Evolutionary conservation across 92 coral and sea anemone species (phyloP), one percentile per base, ranked within the genome.

Genomic region (Palythoa heliodiscus): DNA sequence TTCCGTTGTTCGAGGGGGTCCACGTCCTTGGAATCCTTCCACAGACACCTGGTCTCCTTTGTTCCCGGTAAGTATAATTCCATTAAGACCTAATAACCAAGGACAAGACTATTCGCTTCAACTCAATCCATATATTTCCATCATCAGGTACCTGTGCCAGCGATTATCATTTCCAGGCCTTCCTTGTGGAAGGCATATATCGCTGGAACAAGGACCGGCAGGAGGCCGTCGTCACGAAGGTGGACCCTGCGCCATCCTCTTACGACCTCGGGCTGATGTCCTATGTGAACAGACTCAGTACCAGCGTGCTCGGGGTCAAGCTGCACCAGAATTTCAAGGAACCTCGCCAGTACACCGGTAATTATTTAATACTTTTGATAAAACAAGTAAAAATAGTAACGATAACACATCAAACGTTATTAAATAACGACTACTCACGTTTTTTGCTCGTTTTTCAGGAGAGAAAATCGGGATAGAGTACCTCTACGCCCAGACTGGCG

Each of bases 201-300:
- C 63, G 57, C 19, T 83, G 89, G 89, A 89, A 89, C 64, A 69
- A 73, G 68, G 88, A 90, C 82, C 55, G 84, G 22, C 76, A 54
- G 4, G 1, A 29, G 74, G 70, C 85, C 17, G 86, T 86, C 4
- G 60, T 89, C 29, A 69, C 64, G 1, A 71, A 8, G 69, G 69
- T 63, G 35, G 35, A 63, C 35, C 20, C 69, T 0, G 29, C 25
- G 3, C 69, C 69, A 4, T 63, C 69, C 13, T 63, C 69, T 1
- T 63, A 63, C 9, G 24, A 63, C 69, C 69, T 63, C 10, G 35
- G 69, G 35, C 69, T 63, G 11, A 63, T 63, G 69, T 19, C 25
- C 3, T 63, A 63, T 4, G 69, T 63, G 24, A 63, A 63, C 35
- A 7, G 20, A 11, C 69, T 63, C 22, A 19, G 25, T 2, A 55